Conservation (phyloP, 2,797 vertebrate species). For the Sciurus vulgaris region DNA sequence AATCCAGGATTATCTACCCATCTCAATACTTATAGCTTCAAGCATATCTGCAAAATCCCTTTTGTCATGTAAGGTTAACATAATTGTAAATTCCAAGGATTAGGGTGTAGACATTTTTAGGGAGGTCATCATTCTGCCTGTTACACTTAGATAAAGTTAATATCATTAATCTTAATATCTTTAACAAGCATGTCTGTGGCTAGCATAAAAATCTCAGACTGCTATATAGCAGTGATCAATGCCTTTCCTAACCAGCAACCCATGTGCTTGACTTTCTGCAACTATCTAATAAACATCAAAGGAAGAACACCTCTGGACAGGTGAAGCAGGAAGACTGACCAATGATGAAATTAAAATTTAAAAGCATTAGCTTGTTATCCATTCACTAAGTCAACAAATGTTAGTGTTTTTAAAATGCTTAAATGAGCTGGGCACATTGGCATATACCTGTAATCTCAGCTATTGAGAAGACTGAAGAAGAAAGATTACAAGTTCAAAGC, state of each 20-base stretch:
- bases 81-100: background rate
- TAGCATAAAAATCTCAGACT: background rate
- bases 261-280: background rate
- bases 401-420: background rate
- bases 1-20: background rate
- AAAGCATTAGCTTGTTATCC: background rate
- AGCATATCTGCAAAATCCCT: background rate
- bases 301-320: background rate
- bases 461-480: no score
- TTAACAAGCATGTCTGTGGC: background rate
- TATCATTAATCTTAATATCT: background rate
- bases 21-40: background rate
- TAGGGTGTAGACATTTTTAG: background rate
- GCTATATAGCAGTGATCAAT: background rate
- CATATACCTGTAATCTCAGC: no score
- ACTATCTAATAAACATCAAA: background rate
- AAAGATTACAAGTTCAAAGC: no score
- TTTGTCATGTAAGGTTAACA: background rate
- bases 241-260: background rate
- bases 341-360: background rate
- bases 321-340: background rate
- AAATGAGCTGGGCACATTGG: background rate
- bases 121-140: background rate
- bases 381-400: constrained; percentile 27
- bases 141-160: background rate